Evolutionary conservation across 2,113 vertebrate genomes (phyloP).

Genomic region (Pagrus major): DNA sequence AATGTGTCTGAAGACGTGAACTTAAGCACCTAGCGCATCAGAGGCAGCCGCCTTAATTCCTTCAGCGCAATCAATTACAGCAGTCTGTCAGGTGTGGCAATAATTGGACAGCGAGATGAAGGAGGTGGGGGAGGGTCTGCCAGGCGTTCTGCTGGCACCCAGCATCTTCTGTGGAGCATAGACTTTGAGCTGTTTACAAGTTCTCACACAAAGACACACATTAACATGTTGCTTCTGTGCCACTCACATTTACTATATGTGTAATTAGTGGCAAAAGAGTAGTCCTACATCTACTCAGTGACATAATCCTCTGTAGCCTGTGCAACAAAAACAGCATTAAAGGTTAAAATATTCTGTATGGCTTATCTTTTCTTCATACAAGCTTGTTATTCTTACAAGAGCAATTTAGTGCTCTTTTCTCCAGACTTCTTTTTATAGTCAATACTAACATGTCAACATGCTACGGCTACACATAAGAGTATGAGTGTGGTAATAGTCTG

Average conservation of each 20-base stretch:
- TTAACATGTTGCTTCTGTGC: slow-evolving; percentile 7
- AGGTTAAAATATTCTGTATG: not conserved
- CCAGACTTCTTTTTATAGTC: not conserved
- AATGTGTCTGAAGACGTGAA: slow-evolving; percentile 65
- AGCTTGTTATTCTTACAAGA: not conserved
- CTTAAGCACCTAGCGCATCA: slow-evolving; percentile 60
- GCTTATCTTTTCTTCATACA: not conserved
- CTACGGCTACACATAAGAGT: not conserved
- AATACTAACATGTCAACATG: not conserved
- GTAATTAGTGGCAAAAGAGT: slow-evolving; percentile 8
- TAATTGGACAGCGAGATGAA: slow-evolving; percentile 56
- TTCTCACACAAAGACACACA: slow-evolving; percentile 27
- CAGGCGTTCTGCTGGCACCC: not conserved
- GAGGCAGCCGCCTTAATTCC: slow-evolving; percentile 56
- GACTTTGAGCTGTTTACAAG: slow-evolving; percentile 28
- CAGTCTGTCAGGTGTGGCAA: slow-evolving; percentile 71
- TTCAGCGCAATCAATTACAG: slow-evolving; percentile 68
- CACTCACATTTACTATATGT: not conserved
- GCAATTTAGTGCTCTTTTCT: not conserved
- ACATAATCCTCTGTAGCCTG: slow-evolving; percentile 10
- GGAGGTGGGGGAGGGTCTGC: slow-evolving; percentile 21
- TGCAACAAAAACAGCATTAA: not conserved
- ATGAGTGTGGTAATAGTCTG: not conserved
- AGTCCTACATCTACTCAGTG: not conserved
- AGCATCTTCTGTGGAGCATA: not conserved